phyloP scores from a whole-genome alignment of 2,888 invertebrate genomes.

The Synergus gifuensis region DNA sequence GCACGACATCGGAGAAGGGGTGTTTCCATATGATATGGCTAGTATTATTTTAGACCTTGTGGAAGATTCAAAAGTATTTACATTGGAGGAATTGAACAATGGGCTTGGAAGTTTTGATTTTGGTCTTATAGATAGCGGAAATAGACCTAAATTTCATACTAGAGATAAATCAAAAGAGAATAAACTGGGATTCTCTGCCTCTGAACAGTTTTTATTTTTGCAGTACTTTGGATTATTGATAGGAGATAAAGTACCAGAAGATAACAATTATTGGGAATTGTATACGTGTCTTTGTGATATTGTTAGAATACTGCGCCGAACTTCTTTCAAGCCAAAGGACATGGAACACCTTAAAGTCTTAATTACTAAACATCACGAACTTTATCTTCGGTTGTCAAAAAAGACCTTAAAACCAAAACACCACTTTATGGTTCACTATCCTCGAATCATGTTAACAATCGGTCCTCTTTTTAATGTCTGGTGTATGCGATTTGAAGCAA shows the following conservation, averaged over 20 bases:
- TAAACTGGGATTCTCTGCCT: conserved; percentile 44
- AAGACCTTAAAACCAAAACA: background rate
- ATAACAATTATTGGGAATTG: conserved; percentile 46
- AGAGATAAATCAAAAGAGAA: conserved; percentile 37
- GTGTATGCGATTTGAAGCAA: background rate
- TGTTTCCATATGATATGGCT: conserved; percentile 43
- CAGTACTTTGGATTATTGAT: conserved; percentile 48
- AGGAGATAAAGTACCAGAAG: conserved; percentile 44
- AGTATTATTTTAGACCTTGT: conserved; percentile 43
- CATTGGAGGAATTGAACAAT: conserved; percentile 44
- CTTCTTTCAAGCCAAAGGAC: conserved; percentile 19
- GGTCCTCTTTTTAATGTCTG: no score
- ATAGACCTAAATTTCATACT: conserved; percentile 42
- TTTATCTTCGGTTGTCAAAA: conserved; percentile 40
- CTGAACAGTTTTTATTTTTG: conserved; percentile 45
- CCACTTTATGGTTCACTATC: background rate
- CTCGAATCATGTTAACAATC: background rate
- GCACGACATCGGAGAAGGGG: conserved; percentile 50
- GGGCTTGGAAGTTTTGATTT: conserved; percentile 48
- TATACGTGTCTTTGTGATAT: conserved; percentile 37
- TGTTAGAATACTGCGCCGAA: conserved; percentile 14
- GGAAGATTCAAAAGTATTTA: conserved; percentile 37
- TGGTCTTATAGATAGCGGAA: conserved; percentile 40
- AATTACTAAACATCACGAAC: conserved; percentile 45
- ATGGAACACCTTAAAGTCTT: conserved; percentile 15